Percentiles rank a stretch among this genome's conserved stretches.
Evolutionary conservation across 2,113 vertebrate genomes (phyloP).

Genomic region (Paraplagusia blochii): DNA sequence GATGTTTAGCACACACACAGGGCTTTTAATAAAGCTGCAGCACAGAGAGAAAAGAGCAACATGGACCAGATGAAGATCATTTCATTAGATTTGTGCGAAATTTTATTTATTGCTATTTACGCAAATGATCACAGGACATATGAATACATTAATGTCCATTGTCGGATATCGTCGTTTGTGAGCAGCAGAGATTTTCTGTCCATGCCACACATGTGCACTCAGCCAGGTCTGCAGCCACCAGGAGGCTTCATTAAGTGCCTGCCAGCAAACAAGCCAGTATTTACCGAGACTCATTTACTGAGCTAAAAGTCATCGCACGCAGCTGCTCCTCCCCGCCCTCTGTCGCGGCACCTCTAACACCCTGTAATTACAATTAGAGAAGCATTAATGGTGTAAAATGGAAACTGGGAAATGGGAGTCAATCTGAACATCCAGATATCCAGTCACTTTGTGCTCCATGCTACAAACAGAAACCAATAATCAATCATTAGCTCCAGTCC

Average conservation of each 20-base stretch:
- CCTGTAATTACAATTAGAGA: slow-evolving; percentile 18
- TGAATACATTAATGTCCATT: neutral
- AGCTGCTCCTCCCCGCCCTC: slow-evolving; percentile 4
- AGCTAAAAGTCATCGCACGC: slow-evolving; percentile 11
- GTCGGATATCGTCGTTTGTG: neutral
- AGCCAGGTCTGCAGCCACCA: neutral
- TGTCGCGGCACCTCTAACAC: slow-evolving; percentile 11
- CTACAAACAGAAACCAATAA: too few relatives aligned
- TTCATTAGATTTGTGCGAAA: too few relatives aligned
- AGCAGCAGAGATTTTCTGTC: neutral
- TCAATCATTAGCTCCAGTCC: too few relatives aligned
- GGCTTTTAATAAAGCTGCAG: neutral
- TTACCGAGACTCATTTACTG: slow-evolving; percentile 38
- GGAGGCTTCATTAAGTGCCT: slow-evolving; percentile 24
- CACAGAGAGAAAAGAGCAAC: too few relatives aligned
- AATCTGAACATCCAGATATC: too few relatives aligned
- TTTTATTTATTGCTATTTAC: too few relatives aligned
- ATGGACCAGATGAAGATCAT: too few relatives aligned
- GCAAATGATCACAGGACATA: too few relatives aligned
- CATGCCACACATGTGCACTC: neutral
- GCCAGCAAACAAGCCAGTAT: slow-evolving; percentile 24
- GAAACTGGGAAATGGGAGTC: neutral
- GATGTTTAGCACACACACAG: neutral
- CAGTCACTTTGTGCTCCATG: too few relatives aligned
- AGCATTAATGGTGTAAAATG: slow-evolving; percentile 1